A percentile compares a stretch with the other conserved stretches of the same genome.
These are phyloP conservation scores for Lypha dubia DNA, from an alignment of 2,888 invertebrate genomes.

Conservation along the genomic window DNA sequence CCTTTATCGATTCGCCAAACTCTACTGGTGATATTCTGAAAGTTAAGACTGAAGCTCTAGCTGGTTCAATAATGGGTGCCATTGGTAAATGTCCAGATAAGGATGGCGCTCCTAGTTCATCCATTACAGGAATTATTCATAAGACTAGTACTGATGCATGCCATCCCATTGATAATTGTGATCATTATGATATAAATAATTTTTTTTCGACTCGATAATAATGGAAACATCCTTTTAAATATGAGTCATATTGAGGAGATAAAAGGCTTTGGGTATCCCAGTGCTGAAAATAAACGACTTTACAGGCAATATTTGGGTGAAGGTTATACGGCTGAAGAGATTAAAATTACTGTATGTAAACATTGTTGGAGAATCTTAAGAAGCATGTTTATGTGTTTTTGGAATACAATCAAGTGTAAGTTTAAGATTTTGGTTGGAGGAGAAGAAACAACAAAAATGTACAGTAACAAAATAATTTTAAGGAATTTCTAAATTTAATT, in stretches of 20 bases:
- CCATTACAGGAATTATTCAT: conserved; percentile 66
- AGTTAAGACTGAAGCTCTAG: conserved; percentile 80
- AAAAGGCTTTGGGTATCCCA: conserved; percentile 77
- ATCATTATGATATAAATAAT: conserved; percentile 82
- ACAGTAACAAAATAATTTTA: no score
- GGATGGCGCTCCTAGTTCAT: conserved; percentile 70
- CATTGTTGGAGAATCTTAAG: conserved; percentile 76
- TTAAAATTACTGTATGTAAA: conserved; percentile 70
- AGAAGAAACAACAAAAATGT: background rate
- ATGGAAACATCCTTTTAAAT: conserved; percentile 82
- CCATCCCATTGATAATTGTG: conserved; percentile 76
- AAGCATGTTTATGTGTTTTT: conserved; percentile 75
- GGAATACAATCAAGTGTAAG: conserved; percentile 80
- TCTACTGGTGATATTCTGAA: conserved; percentile 78
- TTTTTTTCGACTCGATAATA: conserved; percentile 83
- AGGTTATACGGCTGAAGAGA: conserved; percentile 78
- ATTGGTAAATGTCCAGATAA: conserved; percentile 79
- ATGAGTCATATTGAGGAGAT: conserved; percentile 81
- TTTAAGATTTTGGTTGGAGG: background rate
- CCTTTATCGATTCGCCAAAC: conserved; percentile 64
- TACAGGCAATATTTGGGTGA: conserved; percentile 77
- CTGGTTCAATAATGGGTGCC: conserved; percentile 81
- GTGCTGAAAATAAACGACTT: conserved; percentile 75
- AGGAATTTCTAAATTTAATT: no score
- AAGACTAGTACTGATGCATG: conserved; percentile 73